Evolutionary conservation across 2,113 vertebrate genomes (phyloP).

Genomic region (Otocyon megalotis): DNA sequence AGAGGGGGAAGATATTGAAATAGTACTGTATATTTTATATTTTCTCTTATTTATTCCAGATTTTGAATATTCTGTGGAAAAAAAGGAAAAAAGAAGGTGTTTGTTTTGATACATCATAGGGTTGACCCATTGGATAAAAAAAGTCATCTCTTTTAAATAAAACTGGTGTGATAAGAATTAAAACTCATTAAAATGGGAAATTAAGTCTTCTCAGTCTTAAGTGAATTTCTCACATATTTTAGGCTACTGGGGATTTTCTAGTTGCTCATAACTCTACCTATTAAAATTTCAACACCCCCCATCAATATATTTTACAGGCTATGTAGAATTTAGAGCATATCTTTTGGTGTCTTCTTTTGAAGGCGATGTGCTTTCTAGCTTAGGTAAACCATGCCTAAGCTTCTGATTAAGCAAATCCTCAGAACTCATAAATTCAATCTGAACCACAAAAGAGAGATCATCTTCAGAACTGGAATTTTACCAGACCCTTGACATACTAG

Average conservation of each 20-base stretch:
- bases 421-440: not conserved
- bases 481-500: not conserved
- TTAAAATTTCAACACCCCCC: not conserved
- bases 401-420: not conserved
- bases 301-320: not conserved
- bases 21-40: not conserved
- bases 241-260: not conserved
- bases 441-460: not conserved
- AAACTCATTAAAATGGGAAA: not conserved
- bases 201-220: not conserved
- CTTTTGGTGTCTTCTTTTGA: not conserved
- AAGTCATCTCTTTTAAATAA: not conserved
- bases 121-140: not conserved
- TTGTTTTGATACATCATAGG: not conserved
- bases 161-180: not conserved
- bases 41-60: not conserved
- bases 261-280: not conserved
- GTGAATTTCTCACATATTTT: constrained; percentile 15
- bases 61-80: constrained; percentile 2
- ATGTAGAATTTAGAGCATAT: not conserved
- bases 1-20: not conserved
- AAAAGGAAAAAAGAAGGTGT: not conserved
- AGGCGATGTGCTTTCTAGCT: not conserved
- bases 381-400: not conserved
- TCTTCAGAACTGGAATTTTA: not conserved